A percentile compares a stretch with the other conserved stretches of the same genome.
phyloP scores from a whole-genome alignment of 1,140 invertebrate genomes.

The Tyrophagus putrescentiae region DNA sequence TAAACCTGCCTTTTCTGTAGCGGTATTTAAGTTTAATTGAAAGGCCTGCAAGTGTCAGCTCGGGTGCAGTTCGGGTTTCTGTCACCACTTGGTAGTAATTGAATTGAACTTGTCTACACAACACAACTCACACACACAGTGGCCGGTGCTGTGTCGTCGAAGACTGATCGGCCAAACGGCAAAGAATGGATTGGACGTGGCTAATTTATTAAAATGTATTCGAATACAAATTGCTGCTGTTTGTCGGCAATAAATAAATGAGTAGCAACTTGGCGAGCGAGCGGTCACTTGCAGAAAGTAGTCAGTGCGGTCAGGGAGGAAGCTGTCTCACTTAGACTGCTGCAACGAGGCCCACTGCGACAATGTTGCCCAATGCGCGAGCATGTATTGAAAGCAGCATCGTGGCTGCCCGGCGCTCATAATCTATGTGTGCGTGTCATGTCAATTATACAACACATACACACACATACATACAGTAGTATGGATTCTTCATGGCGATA shows the following conservation, averaged over 20 bases:
- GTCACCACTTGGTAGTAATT: conserved; percentile 5
- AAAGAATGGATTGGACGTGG: no score
- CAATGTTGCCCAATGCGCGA: no score
- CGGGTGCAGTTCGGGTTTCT: no score
- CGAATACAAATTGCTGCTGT: conserved; percentile 7
- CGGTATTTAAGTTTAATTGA: background rate
- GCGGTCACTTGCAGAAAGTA: background rate
- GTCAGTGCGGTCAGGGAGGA: background rate
- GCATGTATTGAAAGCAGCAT: no score
- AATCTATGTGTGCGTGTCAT: conserved; percentile 14
- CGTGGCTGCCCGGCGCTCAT: no score
- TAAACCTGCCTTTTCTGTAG: background rate
- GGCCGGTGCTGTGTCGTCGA: no score
- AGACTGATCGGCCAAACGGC: no score
- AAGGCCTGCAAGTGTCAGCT: background rate
- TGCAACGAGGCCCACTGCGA: background rate
- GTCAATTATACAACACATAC: no score
- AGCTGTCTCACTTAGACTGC: background rate
- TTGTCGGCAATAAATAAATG: conserved; percentile 13
- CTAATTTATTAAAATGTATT: background rate
- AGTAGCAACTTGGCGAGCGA: background rate
- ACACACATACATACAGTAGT: no score
- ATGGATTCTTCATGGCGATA: no score
- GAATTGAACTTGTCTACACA: background rate
- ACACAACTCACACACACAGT: no score